A percentile compares a stretch with the other conserved stretches of the same genome.
These are phyloP conservation scores for Pimpla rufipes DNA, from an alignment of 2,888 invertebrate genomes.

Conservation along the genomic window DNA sequence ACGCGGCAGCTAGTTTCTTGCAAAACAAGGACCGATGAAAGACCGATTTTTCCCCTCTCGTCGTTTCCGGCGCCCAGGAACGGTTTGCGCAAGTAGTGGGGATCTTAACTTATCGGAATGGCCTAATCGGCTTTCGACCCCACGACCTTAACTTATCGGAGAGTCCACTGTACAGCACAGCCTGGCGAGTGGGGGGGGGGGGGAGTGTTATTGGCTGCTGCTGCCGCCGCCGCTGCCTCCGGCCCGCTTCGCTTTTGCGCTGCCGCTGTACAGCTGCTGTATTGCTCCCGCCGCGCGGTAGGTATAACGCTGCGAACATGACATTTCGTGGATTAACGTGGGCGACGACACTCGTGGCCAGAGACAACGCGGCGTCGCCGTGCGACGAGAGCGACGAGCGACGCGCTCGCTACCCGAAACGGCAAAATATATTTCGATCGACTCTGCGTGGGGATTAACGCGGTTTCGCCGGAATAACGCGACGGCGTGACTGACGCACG, in stretches of 20 bases:
- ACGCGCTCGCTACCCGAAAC: not conserved
- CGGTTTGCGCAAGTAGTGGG: no score
- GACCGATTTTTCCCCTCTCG: no score
- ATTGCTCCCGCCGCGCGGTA: conserved; percentile 14
- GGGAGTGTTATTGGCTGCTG: conserved; percentile 27
- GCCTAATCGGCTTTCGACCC: no score
- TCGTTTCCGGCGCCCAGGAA: no score
- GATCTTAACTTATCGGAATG: no score
- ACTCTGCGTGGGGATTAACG: not conserved
- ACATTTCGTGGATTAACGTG: conserved; percentile 62
- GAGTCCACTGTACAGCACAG: no score
- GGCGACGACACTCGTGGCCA: conserved; percentile 44
- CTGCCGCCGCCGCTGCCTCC: conserved; percentile 10
- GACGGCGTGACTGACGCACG: not conserved
- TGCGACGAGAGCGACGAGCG: no score
- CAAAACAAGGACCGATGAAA: no score
- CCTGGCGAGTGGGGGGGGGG: not conserved
- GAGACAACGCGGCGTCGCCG: conserved; percentile 56
- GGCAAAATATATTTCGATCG: conserved; percentile 10
- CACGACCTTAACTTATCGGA: no score
- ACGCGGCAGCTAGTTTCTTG: no score
- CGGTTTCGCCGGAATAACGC: not conserved
- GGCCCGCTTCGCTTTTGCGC: not conserved
- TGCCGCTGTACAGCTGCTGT: conserved; percentile 20
- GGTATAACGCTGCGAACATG: conserved; percentile 49